Base-by-base conservation (phyloP, 2,797 vertebrate genomes). In the Telmatherina bonti region DNA sequence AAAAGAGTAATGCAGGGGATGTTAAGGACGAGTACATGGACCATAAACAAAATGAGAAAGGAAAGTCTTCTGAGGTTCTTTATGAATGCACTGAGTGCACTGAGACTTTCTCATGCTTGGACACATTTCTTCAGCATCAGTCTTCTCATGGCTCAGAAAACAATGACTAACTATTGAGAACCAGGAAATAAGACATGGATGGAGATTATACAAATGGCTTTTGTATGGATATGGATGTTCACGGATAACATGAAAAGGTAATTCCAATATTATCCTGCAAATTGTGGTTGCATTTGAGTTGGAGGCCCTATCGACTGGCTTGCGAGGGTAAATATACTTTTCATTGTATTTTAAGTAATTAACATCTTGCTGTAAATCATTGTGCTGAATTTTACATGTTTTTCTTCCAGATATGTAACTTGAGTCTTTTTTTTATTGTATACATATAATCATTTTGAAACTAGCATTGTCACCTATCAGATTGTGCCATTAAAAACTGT, bases 41-140 rank as follows among this genome's bases (percentile, higher is more conserved):
- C 60, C 53, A 78, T 82, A 62, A 71, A 56, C 62, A 47, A 81
- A 85, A 87, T 69, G 84, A 83, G 55, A 87, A 83, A 77, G 79
- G 41, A 64, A 78, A 75, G 70, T 67, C 86, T 35, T 81, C 83
- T 22, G 87, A 93, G 22, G 85, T 86, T 69, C 82, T 93, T 63
- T 94, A 94, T 61, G 91, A 94, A 87, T 94, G 93, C 74, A 93
- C 91, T 38, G 92, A 94, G 74, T 94, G 94, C 79, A 91, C 91
- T 20, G 79, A 94, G 78, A 94, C 87, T 3, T 94, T 94, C 67
- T 84, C 82, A 47, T 90, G 86, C 70, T 85, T 94, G 84, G 90
- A 93, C 67, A 91, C 63, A 7, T 95, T 92, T 81, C 88, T 94
- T 79, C 90, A 94, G 62, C 94, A 95, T 85, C 94, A 94, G 82